Percentiles rank a stretch among this genome's conserved stretches.
phyloP scores from a whole-genome alignment of 2,797 vertebrate genomes.

The Rhabdomys pumilio region DNA sequence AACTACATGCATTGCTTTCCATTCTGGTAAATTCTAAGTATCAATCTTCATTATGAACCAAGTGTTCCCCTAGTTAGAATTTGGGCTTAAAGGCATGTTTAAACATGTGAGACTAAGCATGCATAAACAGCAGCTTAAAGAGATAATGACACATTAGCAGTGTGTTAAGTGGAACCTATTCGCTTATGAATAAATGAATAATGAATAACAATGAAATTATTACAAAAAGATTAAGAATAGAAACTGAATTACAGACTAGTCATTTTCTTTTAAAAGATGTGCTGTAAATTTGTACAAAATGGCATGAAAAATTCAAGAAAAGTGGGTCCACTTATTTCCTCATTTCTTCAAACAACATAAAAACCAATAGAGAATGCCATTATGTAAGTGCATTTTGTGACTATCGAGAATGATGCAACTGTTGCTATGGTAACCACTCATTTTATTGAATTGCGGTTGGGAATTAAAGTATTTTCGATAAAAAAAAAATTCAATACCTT shows the following conservation, averaged over 20 bases:
- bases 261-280: conserved; percentile 76
- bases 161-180: conserved; percentile 67
- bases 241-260: conserved; percentile 64
- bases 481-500: conserved; percentile 67
- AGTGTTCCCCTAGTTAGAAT: conserved; percentile 64
- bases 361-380: conserved; percentile 74
- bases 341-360: conserved; percentile 79
- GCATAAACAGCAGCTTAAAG: conserved; percentile 68
- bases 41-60: conserved; percentile 64
- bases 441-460: conserved; percentile 78
- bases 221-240: conserved; percentile 65
- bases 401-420: conserved; percentile 82
- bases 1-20: conserved; percentile 18
- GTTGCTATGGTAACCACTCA: conserved; percentile 80
- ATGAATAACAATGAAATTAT: conserved; percentile 66
- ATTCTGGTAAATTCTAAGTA: conserved; percentile 61
- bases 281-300: conserved; percentile 72
- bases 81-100: conserved; percentile 66
- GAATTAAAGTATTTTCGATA: conserved; percentile 70
- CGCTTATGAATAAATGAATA: conserved; percentile 70
- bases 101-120: conserved; percentile 69
- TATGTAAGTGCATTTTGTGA: conserved; percentile 82
- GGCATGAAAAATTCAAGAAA: conserved; percentile 70
- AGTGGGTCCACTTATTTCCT: conserved; percentile 73
- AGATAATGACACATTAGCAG: conserved; percentile 66